A percentile compares a stretch with the other conserved stretches of the same genome.
Conservation (phyloP, 2,113 vertebrate genomes). For the Pica pica region DNA sequence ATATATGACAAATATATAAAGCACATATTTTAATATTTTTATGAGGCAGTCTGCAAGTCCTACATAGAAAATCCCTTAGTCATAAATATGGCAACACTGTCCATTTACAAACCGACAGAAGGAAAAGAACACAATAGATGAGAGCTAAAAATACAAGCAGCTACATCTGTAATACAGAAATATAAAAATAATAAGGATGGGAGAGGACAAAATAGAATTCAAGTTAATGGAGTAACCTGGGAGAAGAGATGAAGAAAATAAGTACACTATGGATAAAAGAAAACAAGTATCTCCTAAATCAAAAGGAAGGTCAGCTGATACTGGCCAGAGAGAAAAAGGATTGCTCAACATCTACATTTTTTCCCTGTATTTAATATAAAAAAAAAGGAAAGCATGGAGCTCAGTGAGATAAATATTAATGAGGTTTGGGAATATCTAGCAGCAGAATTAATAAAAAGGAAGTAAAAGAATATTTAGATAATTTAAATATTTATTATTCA, state of each 20-base stretch:
- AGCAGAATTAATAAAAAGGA: conserved; percentile 72
- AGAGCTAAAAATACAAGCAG: conserved; percentile 26
- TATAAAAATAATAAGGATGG: background rate
- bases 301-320: conserved; percentile 12
- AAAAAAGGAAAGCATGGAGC: conserved; percentile 11
- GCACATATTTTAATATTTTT: background rate
- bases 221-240: background rate
- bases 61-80: conserved; percentile 13
- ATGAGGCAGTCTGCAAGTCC: background rate
- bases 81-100: background rate
- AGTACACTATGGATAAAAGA: conserved; percentile 7
- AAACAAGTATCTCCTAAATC: conserved; percentile 37
- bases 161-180: conserved; percentile 1
- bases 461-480: conserved; percentile 71
- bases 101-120: background rate
- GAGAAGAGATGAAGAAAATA: conserved; percentile 16
- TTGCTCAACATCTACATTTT: conserved; percentile 6
- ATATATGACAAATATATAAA: background rate
- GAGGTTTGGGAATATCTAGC: conserved; percentile 67
- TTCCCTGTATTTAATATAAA: conserved; percentile 37
- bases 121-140: background rate
- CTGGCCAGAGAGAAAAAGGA: background rate
- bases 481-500: conserved; percentile 78
- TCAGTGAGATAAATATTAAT: conserved; percentile 74
- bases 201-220: background rate